Base-by-base conservation (phyloP, 2,888 invertebrate genomes). In the Drosophila falleni region DNA sequence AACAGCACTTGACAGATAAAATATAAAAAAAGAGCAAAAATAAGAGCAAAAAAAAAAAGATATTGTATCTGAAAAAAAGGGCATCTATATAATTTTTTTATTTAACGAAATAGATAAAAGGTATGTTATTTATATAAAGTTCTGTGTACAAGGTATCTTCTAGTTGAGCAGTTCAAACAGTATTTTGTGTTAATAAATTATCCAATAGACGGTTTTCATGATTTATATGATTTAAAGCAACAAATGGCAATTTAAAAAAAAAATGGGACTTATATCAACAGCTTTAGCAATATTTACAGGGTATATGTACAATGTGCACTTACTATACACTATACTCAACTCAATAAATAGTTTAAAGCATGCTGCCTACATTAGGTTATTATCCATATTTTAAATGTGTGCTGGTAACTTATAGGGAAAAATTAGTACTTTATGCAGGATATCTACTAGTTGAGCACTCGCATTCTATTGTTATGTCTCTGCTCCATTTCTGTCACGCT, bases 401-500 rank as follows among this genome's bases (percentile, higher is more conserved):
- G 37, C n/a, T 37, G n/a, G 6, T 6, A 5, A 37, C n/a, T 13
- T 35, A 3, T 9, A 41, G 11, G 5, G 41, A 41, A 42, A 2
- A 8, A 9, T 4, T 3, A 9, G 41, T 16, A 10, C 16, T 19
- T 3, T 1, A 11, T 19, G 19, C 42, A 42, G 19, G 42, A 10
- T 42, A 63, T 63, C 39, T 33, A 16, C 10, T 15, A 10, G 47
- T 49, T 33, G 58, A 15, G 35, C 31, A 61, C 42, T 49, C 13
- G 39, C 29, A 23, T 55, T 54, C 44, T 56, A 49, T 64, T 69
- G 63, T 63, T 58, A 66, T 74, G 54, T 59, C 41, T 87, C 69
- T 86, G 89, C 83, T 86, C 88, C 74, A 89, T 80, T 86, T 86
- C 89, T 89, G 85, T 86, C 89, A 89, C 89, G 89, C 87, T 89